These are phyloP conservation scores for Anodontia alba DNA, from an alignment of 2,888 invertebrate species.

Conservation along the genomic window DNA sequence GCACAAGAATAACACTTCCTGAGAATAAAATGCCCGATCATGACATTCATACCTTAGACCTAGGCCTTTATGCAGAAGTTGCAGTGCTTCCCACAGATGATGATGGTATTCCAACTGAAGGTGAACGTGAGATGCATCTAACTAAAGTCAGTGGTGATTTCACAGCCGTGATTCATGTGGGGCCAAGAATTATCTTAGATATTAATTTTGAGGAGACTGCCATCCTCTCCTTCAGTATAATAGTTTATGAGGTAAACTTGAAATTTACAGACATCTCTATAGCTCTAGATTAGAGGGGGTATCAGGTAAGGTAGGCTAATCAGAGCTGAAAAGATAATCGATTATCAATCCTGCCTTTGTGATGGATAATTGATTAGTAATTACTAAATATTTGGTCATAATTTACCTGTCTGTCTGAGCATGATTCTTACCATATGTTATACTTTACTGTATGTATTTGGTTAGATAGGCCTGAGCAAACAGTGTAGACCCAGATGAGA, in stretches of 20 bases:
- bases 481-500: too few relatives aligned
- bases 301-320: too few relatives aligned
- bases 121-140: slow-evolving; percentile 47
- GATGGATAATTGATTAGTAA: too few relatives aligned
- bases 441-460: too few relatives aligned
- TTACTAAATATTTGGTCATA: too few relatives aligned
- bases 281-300: too few relatives aligned
- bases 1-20: slow-evolving; percentile 70
- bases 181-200: slow-evolving; percentile 70
- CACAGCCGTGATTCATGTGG: slow-evolving; percentile 72
- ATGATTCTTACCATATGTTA: too few relatives aligned
- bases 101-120: slow-evolving; percentile 55
- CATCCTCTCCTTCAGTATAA: slow-evolving; percentile 70
- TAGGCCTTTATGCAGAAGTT: slow-evolving; percentile 73
- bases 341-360: too few relatives aligned
- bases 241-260: slow-evolving; percentile 75
- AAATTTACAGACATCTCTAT: too few relatives aligned
- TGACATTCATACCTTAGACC: slow-evolving; percentile 68
- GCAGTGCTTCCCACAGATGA: slow-evolving; percentile 70
- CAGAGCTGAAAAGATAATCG: too few relatives aligned
- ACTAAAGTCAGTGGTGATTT: slow-evolving; percentile 70
- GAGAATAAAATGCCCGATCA: slow-evolving; percentile 60
- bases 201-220: slow-evolving; percentile 73
- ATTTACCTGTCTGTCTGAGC: too few relatives aligned
- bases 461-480: too few relatives aligned